Conservation (phyloP, 1,140 invertebrate species). For the Drosophila orena region DNA sequence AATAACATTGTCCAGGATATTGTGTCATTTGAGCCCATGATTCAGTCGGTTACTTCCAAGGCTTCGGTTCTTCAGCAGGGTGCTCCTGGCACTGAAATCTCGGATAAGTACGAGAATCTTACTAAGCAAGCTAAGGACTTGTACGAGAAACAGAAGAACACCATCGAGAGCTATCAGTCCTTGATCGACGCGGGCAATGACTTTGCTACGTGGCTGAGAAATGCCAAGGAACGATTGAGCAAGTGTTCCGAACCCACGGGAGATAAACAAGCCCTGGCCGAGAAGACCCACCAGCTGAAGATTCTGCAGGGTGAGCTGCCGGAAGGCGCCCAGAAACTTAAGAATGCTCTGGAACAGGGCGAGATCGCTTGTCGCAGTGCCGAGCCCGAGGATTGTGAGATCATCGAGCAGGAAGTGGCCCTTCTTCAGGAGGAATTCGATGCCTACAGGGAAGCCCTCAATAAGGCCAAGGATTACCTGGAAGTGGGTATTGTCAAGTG, state of each 20-base stretch:
- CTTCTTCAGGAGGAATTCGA: slow-evolving; percentile 95
- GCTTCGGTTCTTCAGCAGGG: slow-evolving; percentile 95
- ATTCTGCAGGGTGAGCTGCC: slow-evolving; percentile 92
- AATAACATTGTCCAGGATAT: slow-evolving; percentile 97
- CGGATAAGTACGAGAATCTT: slow-evolving; percentile 94
- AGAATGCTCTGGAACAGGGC: slow-evolving; percentile 92
- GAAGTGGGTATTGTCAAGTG: slow-evolving; percentile 97
- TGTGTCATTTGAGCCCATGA: slow-evolving; percentile 97
- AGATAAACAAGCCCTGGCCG: slow-evolving; percentile 94
- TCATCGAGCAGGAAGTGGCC: slow-evolving; percentile 96
- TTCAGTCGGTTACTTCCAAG: slow-evolving; percentile 95
- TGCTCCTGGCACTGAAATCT: slow-evolving; percentile 94
- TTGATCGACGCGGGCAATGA: slow-evolving; percentile 96
- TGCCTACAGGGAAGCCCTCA: slow-evolving; percentile 91
- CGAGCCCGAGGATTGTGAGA: slow-evolving; percentile 94
- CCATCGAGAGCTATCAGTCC: slow-evolving; percentile 94
- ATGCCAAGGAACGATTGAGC: slow-evolving; percentile 94
- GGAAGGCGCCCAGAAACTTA: slow-evolving; percentile 92
- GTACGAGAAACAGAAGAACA: slow-evolving; percentile 95
- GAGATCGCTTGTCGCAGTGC: slow-evolving; percentile 93
- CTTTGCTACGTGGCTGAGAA: slow-evolving; percentile 95
- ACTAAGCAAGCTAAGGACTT: slow-evolving; percentile 95
- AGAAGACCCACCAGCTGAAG: slow-evolving; percentile 93
- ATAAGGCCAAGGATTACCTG: slow-evolving; percentile 92
- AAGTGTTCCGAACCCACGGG: slow-evolving; percentile 97